These are phyloP conservation scores for Caenorhabditis becei DNA, from an alignment of 2,888 invertebrate species.

Conservation along the genomic window DNA sequence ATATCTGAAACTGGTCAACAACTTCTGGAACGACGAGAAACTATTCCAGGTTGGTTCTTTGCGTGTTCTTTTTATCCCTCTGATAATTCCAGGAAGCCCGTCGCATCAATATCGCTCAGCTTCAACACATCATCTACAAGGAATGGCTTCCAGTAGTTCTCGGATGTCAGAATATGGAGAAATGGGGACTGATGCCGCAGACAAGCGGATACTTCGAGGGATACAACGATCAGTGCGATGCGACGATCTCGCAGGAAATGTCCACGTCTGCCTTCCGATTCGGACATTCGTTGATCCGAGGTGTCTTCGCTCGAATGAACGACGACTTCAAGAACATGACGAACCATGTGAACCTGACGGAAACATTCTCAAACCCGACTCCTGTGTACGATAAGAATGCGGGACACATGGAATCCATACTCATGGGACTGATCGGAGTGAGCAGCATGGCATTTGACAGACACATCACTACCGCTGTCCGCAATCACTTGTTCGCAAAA, in stretches of 20 bases:
- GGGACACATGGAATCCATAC: slow-evolving; percentile 81
- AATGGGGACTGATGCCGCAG: slow-evolving; percentile 90
- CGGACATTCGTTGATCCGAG: slow-evolving; percentile 88
- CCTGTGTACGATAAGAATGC: slow-evolving; percentile 75
- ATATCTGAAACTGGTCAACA: slow-evolving; percentile 78
- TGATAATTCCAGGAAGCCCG: slow-evolving; percentile 82
- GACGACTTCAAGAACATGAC: slow-evolving; percentile 67
- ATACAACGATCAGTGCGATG: slow-evolving; percentile 87
- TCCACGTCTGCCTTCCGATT: slow-evolving; percentile 86
- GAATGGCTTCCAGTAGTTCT: slow-evolving; percentile 87
- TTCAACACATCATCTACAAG: slow-evolving; percentile 85
- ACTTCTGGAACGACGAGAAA: slow-evolving; percentile 82
- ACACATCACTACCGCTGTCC: slow-evolving; percentile 77
- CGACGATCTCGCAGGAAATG: slow-evolving; percentile 90
- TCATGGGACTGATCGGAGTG: slow-evolving; percentile 81
- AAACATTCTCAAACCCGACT: slow-evolving; percentile 77
- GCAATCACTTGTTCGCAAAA: slow-evolving; percentile 90
- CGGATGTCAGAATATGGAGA: slow-evolving; percentile 90
- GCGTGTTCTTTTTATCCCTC: background rate
- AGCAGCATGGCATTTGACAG: slow-evolving; percentile 80
- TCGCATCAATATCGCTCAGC: slow-evolving; percentile 82
- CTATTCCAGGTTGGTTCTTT: slow-evolving; percentile 77
- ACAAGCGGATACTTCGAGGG: slow-evolving; percentile 83
- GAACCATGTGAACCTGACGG: slow-evolving; percentile 63
- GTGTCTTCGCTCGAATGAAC: slow-evolving; percentile 86